A percentile compares a stretch with the other conserved stretches of the same genome.
Conservation (phyloP, 2,113 vertebrate genomes). For the Willisornis vidua region DNA sequence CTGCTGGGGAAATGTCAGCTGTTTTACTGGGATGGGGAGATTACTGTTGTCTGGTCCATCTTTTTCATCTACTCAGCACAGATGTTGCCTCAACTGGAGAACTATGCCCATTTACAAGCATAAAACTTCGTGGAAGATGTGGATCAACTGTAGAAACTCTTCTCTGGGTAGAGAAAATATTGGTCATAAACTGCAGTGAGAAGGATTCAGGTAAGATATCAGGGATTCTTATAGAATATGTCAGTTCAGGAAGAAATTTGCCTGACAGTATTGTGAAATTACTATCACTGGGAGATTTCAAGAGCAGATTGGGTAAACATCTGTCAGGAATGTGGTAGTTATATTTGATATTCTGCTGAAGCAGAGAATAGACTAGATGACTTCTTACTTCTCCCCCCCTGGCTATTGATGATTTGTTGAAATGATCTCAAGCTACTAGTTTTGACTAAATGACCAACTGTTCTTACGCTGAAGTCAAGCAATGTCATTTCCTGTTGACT, state of each 20-base stretch:
- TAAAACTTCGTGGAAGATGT: neutral
- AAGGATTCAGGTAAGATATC: neutral
- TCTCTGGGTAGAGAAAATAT: neutral
- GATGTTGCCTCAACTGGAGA: neutral
- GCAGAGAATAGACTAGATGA: constrained; percentile 20
- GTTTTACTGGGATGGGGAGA: neutral
- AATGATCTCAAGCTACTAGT: neutral
- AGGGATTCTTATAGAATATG: neutral
- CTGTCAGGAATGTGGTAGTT: constrained; percentile 30
- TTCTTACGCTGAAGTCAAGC: neutral
- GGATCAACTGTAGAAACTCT: neutral
- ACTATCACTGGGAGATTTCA: constrained; percentile 9
- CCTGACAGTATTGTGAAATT: neutral
- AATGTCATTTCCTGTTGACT: neutral
- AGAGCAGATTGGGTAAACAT: constrained; percentile 49
- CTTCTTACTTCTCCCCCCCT: constrained; percentile 45
- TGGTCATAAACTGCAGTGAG: neutral
- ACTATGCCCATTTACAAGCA: neutral
- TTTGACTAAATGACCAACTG: constrained; percentile 36
- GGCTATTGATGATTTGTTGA: constrained; percentile 24
- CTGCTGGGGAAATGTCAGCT: neutral
- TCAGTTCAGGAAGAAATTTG: neutral
- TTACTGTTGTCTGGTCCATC: neutral
- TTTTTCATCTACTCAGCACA: neutral
- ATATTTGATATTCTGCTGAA: constrained; percentile 27